phyloP scores from a whole-genome alignment of 2,888 invertebrate genomes.

The Limenitis arthemis region DNA sequence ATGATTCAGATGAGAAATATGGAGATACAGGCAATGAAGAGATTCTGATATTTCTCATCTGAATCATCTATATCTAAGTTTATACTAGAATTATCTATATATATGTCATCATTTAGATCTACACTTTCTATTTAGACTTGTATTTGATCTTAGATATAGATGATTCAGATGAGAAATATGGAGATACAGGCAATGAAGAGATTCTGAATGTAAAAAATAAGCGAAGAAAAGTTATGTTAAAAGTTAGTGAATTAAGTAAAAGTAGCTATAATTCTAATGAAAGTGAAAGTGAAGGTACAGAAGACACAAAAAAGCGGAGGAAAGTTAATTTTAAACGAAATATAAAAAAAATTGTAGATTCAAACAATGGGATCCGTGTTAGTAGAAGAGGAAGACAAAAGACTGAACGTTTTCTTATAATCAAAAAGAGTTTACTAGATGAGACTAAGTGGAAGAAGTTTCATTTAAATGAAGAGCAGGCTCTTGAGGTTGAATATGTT shows the following conservation, averaged over 20 bases:
- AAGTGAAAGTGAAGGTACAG: too few species aligned
- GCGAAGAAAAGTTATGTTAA: constrained; percentile 2
- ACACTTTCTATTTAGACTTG: constrained; percentile 1
- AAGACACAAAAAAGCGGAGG: too few species aligned
- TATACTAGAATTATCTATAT: too few species aligned
- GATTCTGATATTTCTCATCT: neutral
- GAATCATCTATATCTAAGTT: constrained; percentile 9
- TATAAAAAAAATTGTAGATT: too few species aligned
- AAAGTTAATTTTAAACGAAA: too few species aligned
- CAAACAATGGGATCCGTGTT: too few species aligned
- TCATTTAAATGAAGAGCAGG: constrained; percentile 49
- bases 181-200: constrained; percentile 1
- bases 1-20: constrained; percentile 3
- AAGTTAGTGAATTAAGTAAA: too few species aligned
- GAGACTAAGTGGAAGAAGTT: constrained; percentile 45
- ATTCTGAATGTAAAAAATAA: neutral
- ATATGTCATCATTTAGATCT: constrained; percentile 16
- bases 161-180: constrained; percentile 1
- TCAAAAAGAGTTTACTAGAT: constrained; percentile 33
- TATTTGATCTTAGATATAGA: constrained; percentile 7
- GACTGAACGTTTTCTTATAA: too few species aligned
- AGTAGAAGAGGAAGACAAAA: too few species aligned
- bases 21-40: constrained; percentile 1
- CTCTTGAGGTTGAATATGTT: constrained; percentile 31
- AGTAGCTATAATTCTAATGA: too few species aligned